Evolutionary conservation across 1,140 invertebrate species (phyloP).

Genomic region (Chionoecetes opilio): DNA sequence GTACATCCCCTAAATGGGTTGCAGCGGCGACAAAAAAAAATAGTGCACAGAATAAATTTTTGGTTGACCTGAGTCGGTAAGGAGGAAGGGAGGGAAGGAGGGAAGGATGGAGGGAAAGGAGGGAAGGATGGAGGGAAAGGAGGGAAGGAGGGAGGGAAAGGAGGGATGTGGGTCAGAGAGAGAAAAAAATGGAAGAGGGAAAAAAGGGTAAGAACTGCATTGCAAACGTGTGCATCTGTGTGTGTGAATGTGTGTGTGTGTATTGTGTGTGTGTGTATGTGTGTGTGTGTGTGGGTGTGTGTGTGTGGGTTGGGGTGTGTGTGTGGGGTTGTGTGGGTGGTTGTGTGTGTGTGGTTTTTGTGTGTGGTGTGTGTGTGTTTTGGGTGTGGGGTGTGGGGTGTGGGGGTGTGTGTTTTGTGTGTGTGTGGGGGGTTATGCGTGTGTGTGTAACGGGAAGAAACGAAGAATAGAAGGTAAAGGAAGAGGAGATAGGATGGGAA

Average conservation of each 20-base stretch:
- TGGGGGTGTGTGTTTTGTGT: too few relatives aligned
- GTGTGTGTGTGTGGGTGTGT: conserved; percentile 6
- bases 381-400: too few relatives aligned
- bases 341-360: neutral
- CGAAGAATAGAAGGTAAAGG: neutral
- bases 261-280: neutral
- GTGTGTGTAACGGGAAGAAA: neutral
- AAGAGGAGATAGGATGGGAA: neutral
- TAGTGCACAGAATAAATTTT: conserved; percentile 7
- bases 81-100: neutral
- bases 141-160: neutral
- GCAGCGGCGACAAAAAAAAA: conserved; percentile 10
- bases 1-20: neutral
- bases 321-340: neutral
- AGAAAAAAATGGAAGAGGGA: neutral
- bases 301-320: conserved; percentile 9
- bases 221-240: conserved; percentile 16
- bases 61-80: neutral
- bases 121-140: neutral
- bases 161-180: neutral
- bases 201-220: neutral
- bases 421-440: too few relatives aligned
- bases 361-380: neutral
- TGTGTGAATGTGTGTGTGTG: neutral
- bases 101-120: neutral